Percentiles rank a stretch among this genome's conserved stretches.
Evolutionary conservation across 2,113 vertebrate genomes (phyloP).

Genomic region (Montifringilla adamsi): DNA sequence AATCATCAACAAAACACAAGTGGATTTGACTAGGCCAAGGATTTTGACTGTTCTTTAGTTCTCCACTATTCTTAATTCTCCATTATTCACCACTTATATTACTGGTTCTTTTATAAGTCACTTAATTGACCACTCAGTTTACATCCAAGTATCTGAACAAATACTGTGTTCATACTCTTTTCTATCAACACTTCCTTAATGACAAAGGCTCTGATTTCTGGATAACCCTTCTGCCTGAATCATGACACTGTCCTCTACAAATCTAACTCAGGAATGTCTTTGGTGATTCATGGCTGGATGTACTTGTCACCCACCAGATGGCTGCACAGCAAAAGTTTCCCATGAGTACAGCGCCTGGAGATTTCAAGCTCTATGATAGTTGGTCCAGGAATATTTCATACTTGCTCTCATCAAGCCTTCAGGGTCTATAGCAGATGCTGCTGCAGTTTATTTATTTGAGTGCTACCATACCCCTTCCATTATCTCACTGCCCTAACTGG

Average conservation of each 20-base stretch:
- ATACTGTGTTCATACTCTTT: background rate
- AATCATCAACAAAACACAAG: background rate
- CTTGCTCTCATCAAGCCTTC: background rate
- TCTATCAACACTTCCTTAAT: background rate
- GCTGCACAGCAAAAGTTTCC: conserved; percentile 6
- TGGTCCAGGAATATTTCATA: conserved; percentile 32
- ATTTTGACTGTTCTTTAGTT: background rate
- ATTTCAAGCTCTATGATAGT: conserved; percentile 20
- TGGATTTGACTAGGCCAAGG: background rate
- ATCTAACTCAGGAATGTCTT: background rate
- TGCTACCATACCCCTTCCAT: background rate
- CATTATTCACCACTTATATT: background rate
- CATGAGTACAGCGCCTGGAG: background rate
- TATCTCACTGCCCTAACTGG: background rate
- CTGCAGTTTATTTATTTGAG: conserved; percentile 27
- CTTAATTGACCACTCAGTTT: background rate
- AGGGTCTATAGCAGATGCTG: conserved; percentile 32
- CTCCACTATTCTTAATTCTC: background rate
- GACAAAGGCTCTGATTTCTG: background rate
- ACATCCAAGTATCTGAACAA: background rate
- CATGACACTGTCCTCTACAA: background rate
- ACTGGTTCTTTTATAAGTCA: background rate
- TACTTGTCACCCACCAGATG: conserved; percentile 49
- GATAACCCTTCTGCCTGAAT: background rate
- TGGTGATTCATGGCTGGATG: conserved; percentile 33